Conservation (phyloP, 2,113 vertebrate species). For the Halichoeres trimaculatus region DNA sequence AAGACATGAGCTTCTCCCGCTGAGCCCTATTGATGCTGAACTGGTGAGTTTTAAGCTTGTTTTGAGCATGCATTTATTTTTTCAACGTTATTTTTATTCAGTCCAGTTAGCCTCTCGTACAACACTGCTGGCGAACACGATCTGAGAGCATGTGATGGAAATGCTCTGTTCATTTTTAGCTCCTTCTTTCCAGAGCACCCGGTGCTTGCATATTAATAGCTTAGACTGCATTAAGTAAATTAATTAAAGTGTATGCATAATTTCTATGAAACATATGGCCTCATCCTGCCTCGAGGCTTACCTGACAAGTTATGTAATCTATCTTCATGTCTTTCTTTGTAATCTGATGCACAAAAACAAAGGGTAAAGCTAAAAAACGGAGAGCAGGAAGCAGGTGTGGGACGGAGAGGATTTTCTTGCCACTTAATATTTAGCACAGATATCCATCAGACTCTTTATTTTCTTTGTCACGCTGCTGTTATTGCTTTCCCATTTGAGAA, state of each 20-base stretch:
- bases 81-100: conserved; percentile 5
- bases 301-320: conserved; percentile 33
- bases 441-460: conserved; percentile 1
- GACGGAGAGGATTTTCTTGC: not conserved
- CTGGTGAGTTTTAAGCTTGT: conserved; percentile 76
- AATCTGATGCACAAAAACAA: conserved; percentile 17
- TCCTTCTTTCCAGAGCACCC: conserved; percentile 32
- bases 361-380: not conserved
- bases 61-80: not conserved
- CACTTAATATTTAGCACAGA: not conserved
- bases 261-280: conserved; percentile 23
- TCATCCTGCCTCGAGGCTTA: conserved; percentile 8
- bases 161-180: conserved; percentile 14
- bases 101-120: conserved; percentile 10
- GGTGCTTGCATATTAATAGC: conserved; percentile 44
- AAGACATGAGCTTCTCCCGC: conserved; percentile 73
- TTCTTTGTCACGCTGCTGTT: not conserved
- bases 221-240: conserved; percentile 20
- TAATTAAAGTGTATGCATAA: conserved; percentile 34
- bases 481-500: conserved; percentile 25
- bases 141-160: conserved; percentile 34
- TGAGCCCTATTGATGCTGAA: conserved; percentile 77
- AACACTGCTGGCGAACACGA: not conserved
- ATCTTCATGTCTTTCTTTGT: conserved; percentile 5
- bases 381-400: not conserved